Conservation (phyloP, 2,113 vertebrate genomes). For the Pimephales promelas region DNA sequence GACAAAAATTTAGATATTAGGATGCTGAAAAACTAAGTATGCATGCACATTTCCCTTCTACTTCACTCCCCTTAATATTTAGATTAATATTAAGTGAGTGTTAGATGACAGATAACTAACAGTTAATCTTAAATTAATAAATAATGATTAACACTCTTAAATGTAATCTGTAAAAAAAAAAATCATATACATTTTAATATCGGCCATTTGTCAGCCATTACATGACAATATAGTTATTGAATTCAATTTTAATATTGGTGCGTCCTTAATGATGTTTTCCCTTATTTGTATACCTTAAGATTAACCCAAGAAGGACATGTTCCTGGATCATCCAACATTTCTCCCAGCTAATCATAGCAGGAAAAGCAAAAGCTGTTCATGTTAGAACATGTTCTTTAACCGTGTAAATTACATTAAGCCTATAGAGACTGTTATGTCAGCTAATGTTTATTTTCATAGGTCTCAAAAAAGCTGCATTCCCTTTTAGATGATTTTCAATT, state of each 20-base stretch:
- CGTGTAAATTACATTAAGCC: conserved; percentile 1
- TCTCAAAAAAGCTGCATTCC: neutral
- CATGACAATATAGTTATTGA: neutral
- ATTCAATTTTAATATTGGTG: neutral
- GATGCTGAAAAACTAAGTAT: neutral
- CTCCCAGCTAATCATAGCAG: neutral
- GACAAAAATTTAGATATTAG: neutral
- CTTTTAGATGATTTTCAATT: neutral
- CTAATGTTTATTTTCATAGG: neutral
- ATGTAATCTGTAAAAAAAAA: neutral
- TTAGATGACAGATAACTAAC: neutral
- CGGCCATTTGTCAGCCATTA: neutral
- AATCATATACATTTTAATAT: neutral
- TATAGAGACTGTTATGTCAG: neutral
- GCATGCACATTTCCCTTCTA: neutral
- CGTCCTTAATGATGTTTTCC: neutral
- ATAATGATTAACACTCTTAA: neutral
- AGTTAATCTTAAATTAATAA: neutral
- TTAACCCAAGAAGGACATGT: neutral
- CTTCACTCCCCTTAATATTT: neutral
- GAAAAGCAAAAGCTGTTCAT: neutral
- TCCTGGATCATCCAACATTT: neutral
- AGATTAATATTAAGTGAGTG: neutral
- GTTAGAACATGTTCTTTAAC: neutral
- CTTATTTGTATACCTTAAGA: neutral